A percentile compares a stretch with the other conserved stretches of the same genome.
These are phyloP conservation scores for Cheilosia grossa DNA, from an alignment of 2,888 invertebrate genomes.

Conservation along the genomic window DNA sequence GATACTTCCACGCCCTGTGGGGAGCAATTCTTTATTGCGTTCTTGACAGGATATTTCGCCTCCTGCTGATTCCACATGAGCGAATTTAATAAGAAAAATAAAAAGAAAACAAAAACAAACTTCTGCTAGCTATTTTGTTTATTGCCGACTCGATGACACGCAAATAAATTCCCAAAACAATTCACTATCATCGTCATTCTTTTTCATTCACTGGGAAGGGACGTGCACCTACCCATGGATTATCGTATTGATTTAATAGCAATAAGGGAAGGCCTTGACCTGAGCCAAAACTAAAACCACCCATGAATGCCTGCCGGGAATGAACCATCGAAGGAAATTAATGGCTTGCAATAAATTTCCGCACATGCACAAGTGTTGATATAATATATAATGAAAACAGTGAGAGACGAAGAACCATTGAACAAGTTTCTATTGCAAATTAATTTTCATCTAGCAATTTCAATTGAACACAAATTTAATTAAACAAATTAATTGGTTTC, in stretches of 20 bases:
- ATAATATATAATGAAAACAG: background rate
- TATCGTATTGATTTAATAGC: constrained; percentile 35
- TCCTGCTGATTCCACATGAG: background rate
- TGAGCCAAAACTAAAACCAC: constrained; percentile 25
- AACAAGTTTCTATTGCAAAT: background rate
- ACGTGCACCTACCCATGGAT: background rate
- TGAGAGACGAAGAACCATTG: background rate
- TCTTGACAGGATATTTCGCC: constrained; percentile 1
- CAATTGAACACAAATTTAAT: constrained; percentile 45
- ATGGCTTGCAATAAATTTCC: constrained; percentile 61
- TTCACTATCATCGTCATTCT: constrained; percentile 15
- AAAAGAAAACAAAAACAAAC: constrained; percentile 5
- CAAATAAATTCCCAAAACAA: constrained; percentile 19
- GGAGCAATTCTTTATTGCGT: constrained; percentile 5
- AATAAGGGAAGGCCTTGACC: constrained; percentile 58
- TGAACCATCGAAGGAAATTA: constrained; percentile 61
- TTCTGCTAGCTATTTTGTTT: constrained; percentile 10
- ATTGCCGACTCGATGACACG: constrained; percentile 16
- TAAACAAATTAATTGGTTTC: constrained; percentile 61
- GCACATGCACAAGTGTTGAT: background rate
- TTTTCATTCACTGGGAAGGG: background rate
- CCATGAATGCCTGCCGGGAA: constrained; percentile 48
- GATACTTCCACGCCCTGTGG: background rate
- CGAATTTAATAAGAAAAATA: background rate
- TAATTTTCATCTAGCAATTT: constrained; percentile 16